These are phyloP conservation scores for Musca vetustissima DNA, from an alignment of 1,140 invertebrate genomes.

Conservation along the genomic window DNA sequence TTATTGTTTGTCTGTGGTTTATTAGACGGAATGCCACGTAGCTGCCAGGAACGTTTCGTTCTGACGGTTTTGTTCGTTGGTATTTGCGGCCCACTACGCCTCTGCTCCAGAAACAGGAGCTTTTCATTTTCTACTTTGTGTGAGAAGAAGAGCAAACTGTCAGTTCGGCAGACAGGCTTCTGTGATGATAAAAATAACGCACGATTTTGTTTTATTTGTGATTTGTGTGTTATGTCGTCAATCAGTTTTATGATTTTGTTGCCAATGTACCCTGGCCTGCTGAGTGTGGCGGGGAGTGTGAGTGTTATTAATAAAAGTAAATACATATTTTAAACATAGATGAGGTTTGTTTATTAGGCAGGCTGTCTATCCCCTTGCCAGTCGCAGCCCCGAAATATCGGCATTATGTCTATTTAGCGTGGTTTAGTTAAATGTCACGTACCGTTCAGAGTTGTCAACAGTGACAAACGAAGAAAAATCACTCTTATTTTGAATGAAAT, in stretches of 20 bases:
- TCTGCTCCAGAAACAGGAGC: too few species aligned
- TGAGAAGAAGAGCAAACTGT: too few species aligned
- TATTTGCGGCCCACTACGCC: too few species aligned
- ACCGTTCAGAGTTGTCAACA: not conserved
- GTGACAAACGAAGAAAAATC: constrained; percentile 32
- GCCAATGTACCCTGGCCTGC: not conserved
- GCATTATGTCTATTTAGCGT: constrained; percentile 23
- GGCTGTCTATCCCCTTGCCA: not conserved
- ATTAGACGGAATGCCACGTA: not conserved
- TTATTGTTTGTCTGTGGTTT: constrained; percentile 23
- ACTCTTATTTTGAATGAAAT: too few species aligned
- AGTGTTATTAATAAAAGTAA: constrained; percentile 19
- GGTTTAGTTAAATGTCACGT: constrained; percentile 24
- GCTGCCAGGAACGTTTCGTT: constrained; percentile 9
- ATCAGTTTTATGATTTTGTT: constrained; percentile 27
- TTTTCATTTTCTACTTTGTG: too few species aligned
- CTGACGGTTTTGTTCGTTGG: not conserved
- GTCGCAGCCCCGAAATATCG: not conserved
- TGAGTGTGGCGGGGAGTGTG: not conserved
- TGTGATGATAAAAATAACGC: constrained; percentile 1
- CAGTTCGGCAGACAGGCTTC: too few species aligned
- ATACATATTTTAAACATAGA: constrained; percentile 13
- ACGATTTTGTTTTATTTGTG: constrained; percentile 12
- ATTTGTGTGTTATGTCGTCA: constrained; percentile 17
- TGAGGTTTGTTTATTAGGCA: not conserved